Base-by-base conservation (phyloP, 2,113 vertebrate species). In the Channa maculata region DNA sequence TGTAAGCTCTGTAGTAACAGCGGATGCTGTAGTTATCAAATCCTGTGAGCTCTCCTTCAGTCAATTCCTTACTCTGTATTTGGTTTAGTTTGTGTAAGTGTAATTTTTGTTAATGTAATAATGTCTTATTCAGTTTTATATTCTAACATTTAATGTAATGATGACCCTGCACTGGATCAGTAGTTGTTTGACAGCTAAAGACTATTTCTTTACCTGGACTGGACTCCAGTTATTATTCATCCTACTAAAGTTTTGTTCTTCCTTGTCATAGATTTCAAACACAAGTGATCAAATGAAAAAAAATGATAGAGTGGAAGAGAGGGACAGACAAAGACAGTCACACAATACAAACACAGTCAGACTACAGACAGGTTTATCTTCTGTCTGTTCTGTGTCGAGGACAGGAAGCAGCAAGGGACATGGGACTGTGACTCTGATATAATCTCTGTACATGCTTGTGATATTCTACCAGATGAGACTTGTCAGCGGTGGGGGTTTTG, bases 351-450 rank as follows among this genome's bases (percentile, higher is more conserved):
- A 65, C 49, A 80, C 61, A 53, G 43, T 59, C 45, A 75, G 15
- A 46, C 15, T 5, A 51, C 37, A 75, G n/a, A 61, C 53, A 41
- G n/a, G 63, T 77, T 77, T 83, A 85, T 90, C 82, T 77, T n/a
- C 6, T 46, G 55, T 66, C 46, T 77, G 75, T 65, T 45, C 3
- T 72, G 37, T 51, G 54, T 76, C 49, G 45, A 8, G 48, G 62
- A 85, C 78, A 87, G 81, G 87, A 90, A 82, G 54, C 46, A 37
- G 72, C 39, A 12, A 59, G 65, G 80, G 83, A 77, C 54, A 78
- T 24, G 15, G 66, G 64, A 43, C 75, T 2, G 52, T 44, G 55
- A 54, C 55, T 71, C 58, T 80, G 84, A 84, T 84, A 59, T 82
- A 51, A 74, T 63, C 46, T 78, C 8, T 66, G 48, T 60, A 49